phyloP scores from a whole-genome alignment of 2,888 invertebrate genomes.

The Plebejus argus region DNA sequence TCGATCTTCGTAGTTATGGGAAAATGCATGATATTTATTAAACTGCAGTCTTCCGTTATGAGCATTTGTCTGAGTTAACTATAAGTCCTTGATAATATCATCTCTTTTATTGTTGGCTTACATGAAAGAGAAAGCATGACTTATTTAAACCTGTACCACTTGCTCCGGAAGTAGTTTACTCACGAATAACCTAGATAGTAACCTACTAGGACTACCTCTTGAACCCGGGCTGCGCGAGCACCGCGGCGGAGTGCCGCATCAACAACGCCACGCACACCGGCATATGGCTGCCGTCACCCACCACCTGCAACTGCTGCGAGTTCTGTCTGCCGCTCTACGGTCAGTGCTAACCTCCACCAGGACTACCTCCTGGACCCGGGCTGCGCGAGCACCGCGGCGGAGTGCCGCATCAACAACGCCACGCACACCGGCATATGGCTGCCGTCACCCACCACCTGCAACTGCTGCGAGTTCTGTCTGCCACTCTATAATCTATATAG shows the following conservation, averaged over 20 bases:
- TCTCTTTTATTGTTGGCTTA: too few relatives aligned
- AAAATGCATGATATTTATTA: too few relatives aligned
- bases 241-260: constrained; percentile 68
- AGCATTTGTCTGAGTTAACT: too few relatives aligned
- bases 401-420: constrained; percentile 78
- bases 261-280: constrained; percentile 82
- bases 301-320: constrained; percentile 83
- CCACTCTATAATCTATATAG: constrained; percentile 80
- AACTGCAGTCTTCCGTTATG: too few relatives aligned
- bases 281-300: constrained; percentile 76
- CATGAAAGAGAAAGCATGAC: too few relatives aligned
- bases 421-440: constrained; percentile 78
- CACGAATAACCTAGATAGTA: neutral
- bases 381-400: constrained; percentile 60
- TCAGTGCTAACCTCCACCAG: constrained; percentile 55
- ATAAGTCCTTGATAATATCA: too few relatives aligned
- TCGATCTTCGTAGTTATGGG: too few relatives aligned
- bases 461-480: constrained; percentile 83
- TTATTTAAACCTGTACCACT: neutral
- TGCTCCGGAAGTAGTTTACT: too few relatives aligned
- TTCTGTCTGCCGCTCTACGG: constrained; percentile 81
- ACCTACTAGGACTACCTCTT: constrained; percentile 47
- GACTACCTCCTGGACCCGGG: constrained; percentile 49
- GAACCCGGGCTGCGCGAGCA: constrained; percentile 58
- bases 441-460: constrained; percentile 81